Evolutionary conservation across 2,888 invertebrate species (phyloP), one percentile per base, ranked within the genome.

Genomic region (Patella caerulea): DNA sequence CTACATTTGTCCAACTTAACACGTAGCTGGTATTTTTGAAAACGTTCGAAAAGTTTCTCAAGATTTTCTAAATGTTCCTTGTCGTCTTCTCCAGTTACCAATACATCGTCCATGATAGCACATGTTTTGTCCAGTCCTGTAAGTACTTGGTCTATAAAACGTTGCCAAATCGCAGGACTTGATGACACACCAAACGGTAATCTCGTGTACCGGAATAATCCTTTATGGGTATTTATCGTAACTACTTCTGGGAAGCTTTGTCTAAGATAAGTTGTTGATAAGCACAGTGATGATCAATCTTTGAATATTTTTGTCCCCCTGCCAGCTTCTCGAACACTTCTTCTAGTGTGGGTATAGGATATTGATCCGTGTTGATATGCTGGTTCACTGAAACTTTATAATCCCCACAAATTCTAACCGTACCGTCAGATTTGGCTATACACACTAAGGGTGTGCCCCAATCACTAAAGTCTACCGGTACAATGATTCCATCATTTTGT

Each of bases 81-180:
- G 15, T n/a, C n/a, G n/a, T 76, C 55, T 5, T 56, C 34, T n/a
- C 76, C 77, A 9, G 73, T 54, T 2, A 82, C 75, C 3, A 84
- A 70, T 5, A 85, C 79, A 72, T 84, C 82, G 71, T 85, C 84
- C 54, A 85, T 72, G 73, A 82, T 80, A 29, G 69, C 69, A 29
- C 73, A 73, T 12, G 79, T 77, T 34, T 74, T 78, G 7, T 74
- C 74, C 15, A 81, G 65, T 29, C 79, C 83, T 15, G 76, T 52
- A 24, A 92, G 79, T 55, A 90, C 78, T 59, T 86, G 79, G 79
- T 92, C 81, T 86, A 91, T 59, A 59, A n/a, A 59, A 59, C 59
- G 59, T 59, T 59, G 59, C 59, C 59, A 59, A 19, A 59, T 59
- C 5, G 87, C 86, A 0, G 89, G 88, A 3, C 87, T 89, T 53